Conservation (phyloP, 2,113 vertebrate genomes). For the Neodontobutis hainanensis region DNA sequence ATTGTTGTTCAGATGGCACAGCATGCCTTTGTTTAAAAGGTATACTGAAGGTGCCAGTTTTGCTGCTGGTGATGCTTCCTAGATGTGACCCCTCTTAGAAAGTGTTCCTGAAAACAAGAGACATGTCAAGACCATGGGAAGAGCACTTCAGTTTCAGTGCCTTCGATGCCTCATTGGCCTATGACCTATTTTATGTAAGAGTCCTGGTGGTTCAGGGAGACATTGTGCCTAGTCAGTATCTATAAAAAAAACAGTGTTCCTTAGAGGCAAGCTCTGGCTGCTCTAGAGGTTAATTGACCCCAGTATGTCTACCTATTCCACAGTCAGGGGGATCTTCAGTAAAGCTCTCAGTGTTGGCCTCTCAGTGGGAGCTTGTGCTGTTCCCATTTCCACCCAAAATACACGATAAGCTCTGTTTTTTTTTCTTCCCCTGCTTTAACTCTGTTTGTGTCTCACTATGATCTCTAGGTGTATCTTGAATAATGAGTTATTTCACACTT, state of each 20-base stretch:
- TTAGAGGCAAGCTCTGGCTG: slow-evolving; percentile 37
- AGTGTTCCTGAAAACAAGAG: slow-evolving; percentile 27
- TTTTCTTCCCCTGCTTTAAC: neutral
- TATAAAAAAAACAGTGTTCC: slow-evolving; percentile 61
- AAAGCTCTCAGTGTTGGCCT: slow-evolving; percentile 31
- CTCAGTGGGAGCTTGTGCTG: slow-evolving; percentile 26
- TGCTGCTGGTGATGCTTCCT: slow-evolving; percentile 15
- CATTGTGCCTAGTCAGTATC: slow-evolving; percentile 55
- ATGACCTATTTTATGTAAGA: slow-evolving; percentile 56
- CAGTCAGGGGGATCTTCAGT: slow-evolving; percentile 24
- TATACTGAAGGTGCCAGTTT: slow-evolving; percentile 16
- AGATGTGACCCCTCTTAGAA: slow-evolving; percentile 16
- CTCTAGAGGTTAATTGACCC: slow-evolving; percentile 64
- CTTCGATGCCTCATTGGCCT: slow-evolving; percentile 41
- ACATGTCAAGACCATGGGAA: slow-evolving; percentile 23
- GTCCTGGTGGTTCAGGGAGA: slow-evolving; percentile 18
- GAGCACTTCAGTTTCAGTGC: slow-evolving; percentile 31
- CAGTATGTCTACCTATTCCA: slow-evolving; percentile 40
- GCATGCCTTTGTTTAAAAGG: slow-evolving; percentile 51
- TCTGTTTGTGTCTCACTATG: neutral
- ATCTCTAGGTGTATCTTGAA: neutral
- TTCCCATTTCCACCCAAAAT: slow-evolving; percentile 28
- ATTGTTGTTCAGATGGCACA: slow-evolving; percentile 40
- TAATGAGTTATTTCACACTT: slow-evolving; percentile 29
- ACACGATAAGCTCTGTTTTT: slow-evolving; percentile 8